Evolutionary conservation across 2,797 vertebrate genomes (phyloP).

Genomic region (Parauchenoglanis punctatus): DNA sequence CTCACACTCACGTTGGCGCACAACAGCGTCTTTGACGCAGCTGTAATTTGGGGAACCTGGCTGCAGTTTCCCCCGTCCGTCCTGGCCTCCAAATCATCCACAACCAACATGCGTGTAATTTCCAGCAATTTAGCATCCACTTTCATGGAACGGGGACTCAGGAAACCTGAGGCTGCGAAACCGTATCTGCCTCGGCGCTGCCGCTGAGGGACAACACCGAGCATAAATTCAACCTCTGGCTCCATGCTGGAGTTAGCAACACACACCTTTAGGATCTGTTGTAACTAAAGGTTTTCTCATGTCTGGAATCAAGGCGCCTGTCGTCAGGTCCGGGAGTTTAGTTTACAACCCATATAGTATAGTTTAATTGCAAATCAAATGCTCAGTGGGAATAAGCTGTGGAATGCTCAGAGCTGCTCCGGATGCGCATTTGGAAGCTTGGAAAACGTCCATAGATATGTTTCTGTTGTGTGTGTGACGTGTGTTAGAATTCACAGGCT

Average conservation of each 20-base stretch:
- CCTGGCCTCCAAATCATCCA: conserved; percentile 57
- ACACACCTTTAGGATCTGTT: neutral
- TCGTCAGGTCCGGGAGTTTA: conserved; percentile 29
- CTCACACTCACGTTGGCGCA: conserved; percentile 53
- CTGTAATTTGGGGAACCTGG: conserved; percentile 66
- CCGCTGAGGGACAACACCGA: conserved; percentile 38
- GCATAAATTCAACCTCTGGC: conserved; percentile 52
- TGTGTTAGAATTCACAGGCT: neutral
- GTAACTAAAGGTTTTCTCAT: conserved; percentile 24
- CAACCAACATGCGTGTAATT: conserved; percentile 62
- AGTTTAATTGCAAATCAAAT: conserved; percentile 20
- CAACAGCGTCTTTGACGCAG: conserved; percentile 60
- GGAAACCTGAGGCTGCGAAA: conserved; percentile 59
- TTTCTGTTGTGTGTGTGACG: neutral
- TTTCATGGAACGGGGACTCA: conserved; percentile 57
- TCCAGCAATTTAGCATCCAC: conserved; percentile 63
- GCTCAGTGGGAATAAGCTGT: neutral
- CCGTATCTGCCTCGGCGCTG: conserved; percentile 50
- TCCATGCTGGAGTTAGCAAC: conserved; percentile 18
- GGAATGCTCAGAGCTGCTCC: neutral
- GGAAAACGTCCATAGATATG: conserved; percentile 1
- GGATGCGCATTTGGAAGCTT: neutral
- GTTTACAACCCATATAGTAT: conserved; percentile 6
- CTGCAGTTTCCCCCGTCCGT: conserved; percentile 42
- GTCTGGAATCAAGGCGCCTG: conserved; percentile 12